Conservation (phyloP, 2,888 invertebrate genomes). For the Ichneumon xanthorius region DNA sequence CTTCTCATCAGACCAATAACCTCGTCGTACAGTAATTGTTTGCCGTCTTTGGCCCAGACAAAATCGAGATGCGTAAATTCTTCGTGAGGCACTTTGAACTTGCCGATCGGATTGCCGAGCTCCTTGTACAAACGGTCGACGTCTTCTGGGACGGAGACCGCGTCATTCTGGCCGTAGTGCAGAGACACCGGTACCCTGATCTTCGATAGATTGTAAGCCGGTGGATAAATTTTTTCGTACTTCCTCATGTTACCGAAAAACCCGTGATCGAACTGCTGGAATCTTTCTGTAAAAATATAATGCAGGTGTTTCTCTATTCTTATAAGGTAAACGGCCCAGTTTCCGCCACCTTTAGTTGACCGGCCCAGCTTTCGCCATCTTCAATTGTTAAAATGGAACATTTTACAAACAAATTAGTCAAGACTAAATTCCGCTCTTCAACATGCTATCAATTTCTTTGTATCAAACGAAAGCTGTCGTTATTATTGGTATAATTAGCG, state of each 20-base stretch:
- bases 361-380: no score
- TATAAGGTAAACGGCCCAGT: no score
- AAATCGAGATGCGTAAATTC: conserved; percentile 89
- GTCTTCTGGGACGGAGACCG: conserved; percentile 87
- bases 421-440: no score
- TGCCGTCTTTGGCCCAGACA: conserved; percentile 87
- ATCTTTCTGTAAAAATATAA: conserved; percentile 10
- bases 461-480: no score
- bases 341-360: no score
- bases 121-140: conserved; percentile 85
- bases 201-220: conserved; percentile 87
- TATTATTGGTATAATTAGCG: no score
- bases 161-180: conserved; percentile 89
- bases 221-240: conserved; percentile 87
- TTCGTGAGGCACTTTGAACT: conserved; percentile 85
- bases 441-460: no score
- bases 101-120: conserved; percentile 86
- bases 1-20: conserved; percentile 63
- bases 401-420: no score
- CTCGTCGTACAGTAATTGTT: conserved; percentile 85
- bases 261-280: conserved; percentile 86
- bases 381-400: no score
- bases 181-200: conserved; percentile 88
- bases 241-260: conserved; percentile 85
- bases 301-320: neutral